Base-by-base conservation (phyloP, 2,888 invertebrate species). In the Cheiracanthium punctorium region DNA sequence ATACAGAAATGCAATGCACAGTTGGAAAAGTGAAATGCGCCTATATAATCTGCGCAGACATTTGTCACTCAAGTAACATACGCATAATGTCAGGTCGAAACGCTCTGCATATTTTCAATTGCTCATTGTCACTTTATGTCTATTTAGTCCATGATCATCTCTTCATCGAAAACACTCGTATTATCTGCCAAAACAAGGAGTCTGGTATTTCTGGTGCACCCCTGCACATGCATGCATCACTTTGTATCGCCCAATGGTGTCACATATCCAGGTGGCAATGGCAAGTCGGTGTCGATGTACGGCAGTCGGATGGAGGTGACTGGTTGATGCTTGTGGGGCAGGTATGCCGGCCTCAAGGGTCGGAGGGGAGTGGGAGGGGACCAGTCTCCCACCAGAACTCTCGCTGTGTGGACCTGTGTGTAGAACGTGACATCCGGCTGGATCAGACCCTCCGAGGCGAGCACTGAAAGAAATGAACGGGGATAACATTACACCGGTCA, bases 341-440 rank as follows among this genome's bases (percentile, higher is more conserved):
- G 80, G 65, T 88, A 88, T 1, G 88, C 88, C 20, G 88, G 88
- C 10, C 82, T 72, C 41, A 88, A 43, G 5, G 88, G 88, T 32
- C 58, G 72, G 14, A 79, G 76, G 0, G 88, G 86, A 0, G 88
- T 82, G 10, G 86, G 75, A 12, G 86, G 75, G 0, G 73, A 64
- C n/a, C 33, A 28, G 1, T 52, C 41, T 10, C 32, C 14, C 17
- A 52, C 29, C 20, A 32, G 29, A 4, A 24, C 7, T 0, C 20
- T 64, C 17, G 20, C 28, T 14, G 84, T 73, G 20, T 81, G 80
- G 0, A 79, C 76, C 37, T 85, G 81, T 0, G 82, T 80, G 74
- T 88, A 89, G 80, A 88, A 89, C 12, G 76, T 77, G n/a, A 89
- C 88, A 58, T 89, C 89, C 0, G 89, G 89, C 14, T 88, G 89